Percentiles rank a stretch among this genome's conserved stretches.
These are phyloP conservation scores for Anthopleura sola DNA, from an alignment of 64 coral and sea anemone genomes.

Conservation along the genomic window DNA sequence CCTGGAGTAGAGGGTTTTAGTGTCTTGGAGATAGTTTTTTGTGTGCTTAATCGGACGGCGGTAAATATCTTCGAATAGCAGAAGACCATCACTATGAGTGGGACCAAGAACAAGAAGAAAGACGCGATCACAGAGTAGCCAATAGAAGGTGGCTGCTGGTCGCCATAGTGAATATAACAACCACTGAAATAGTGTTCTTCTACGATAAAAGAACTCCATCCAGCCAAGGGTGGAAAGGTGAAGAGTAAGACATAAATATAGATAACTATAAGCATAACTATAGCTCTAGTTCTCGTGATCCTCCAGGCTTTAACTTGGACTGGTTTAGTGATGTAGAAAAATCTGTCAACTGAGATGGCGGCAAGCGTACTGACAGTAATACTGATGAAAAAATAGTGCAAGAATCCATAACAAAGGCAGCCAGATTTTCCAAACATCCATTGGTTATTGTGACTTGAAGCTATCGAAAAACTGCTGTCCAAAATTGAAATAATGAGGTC, in stretches of 20 bases:
- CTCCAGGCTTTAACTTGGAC: slow-evolving; percentile 41
- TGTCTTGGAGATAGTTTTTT: slow-evolving; percentile 45
- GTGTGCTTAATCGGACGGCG: slow-evolving; percentile 70
- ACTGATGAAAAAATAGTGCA: slow-evolving; percentile 83
- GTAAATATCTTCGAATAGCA: slow-evolving; percentile 87
- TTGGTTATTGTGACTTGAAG: slow-evolving; percentile 42
- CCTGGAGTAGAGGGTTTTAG: slow-evolving; percentile 32
- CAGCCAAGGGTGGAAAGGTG: slow-evolving; percentile 71
- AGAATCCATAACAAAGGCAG: slow-evolving; percentile 83
- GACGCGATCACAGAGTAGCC: slow-evolving; percentile 72
- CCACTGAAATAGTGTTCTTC: slow-evolving; percentile 71
- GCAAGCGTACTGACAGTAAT: slow-evolving; percentile 79
- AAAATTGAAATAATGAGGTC: slow-evolving; percentile 79
- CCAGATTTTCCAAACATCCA: slow-evolving; percentile 70
- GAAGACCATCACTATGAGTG: slow-evolving; percentile 62
- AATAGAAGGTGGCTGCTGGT: slow-evolving; percentile 70
- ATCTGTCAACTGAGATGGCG: slow-evolving; percentile 78
- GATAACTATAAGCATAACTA: slow-evolving; percentile 51
- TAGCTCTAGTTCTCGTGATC: slow-evolving; percentile 63
- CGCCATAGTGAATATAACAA: slow-evolving; percentile 83
- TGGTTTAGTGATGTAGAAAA: slow-evolving; percentile 82
- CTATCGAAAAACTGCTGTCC: slow-evolving; percentile 63
- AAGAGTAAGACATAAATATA: slow-evolving; percentile 71
- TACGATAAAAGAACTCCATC: slow-evolving; percentile 70
- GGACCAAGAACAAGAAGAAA: slow-evolving; percentile 67